Evolutionary conservation across 2,888 invertebrate species (phyloP).

Genomic region (Lithosia quadra): DNA sequence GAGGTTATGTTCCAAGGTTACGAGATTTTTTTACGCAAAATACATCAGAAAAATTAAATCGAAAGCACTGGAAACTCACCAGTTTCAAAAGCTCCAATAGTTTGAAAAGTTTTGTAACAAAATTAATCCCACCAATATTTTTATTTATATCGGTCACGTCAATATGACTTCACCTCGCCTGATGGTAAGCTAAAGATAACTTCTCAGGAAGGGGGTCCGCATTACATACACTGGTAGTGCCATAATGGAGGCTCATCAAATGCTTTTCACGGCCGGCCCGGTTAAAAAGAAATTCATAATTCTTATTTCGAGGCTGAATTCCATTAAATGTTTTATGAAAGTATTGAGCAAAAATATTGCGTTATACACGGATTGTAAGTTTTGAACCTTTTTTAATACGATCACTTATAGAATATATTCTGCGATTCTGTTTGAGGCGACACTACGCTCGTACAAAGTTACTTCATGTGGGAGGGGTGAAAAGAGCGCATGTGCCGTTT

Average conservation of each 20-base stretch:
- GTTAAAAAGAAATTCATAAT: no score
- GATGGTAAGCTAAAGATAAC: no score
- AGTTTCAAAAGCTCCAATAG: not conserved
- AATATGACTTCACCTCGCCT: no score
- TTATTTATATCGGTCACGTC: no score
- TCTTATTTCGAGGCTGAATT: no score
- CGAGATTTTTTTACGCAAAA: not conserved
- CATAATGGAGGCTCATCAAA: no score
- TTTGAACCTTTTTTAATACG: not conserved
- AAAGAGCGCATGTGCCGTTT: constrained; percentile 69
- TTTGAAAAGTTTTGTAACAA: not conserved
- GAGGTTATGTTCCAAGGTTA: not conserved
- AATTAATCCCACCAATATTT: not conserved
- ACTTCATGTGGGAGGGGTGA: constrained; percentile 47
- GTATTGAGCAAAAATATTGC: not conserved
- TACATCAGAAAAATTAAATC: not conserved
- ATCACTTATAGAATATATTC: not conserved
- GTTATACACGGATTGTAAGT: not conserved
- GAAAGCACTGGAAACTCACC: not conserved
- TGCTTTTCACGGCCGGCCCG: no score
- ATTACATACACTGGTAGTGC: no score
- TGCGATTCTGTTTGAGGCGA: not conserved
- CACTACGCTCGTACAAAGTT: constrained; percentile 55
- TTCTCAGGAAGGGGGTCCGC: no score
- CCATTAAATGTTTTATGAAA: not conserved